These are phyloP conservation scores for Noctua fimbriata DNA, from an alignment of 2,888 invertebrate genomes.

Conservation along the genomic window DNA sequence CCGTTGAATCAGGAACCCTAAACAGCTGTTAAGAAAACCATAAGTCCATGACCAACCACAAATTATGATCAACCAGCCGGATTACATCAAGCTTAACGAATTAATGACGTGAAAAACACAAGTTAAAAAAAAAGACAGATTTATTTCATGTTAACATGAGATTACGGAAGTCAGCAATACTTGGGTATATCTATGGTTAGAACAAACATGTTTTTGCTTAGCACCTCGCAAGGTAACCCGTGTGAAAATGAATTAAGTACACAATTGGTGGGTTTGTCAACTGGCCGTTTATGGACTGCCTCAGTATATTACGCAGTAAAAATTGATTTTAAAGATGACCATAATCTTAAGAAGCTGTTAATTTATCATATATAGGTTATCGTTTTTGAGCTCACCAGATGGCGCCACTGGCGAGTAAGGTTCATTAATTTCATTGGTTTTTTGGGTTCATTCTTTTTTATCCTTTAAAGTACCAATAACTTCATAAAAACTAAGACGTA, in stretches of 20 bases:
- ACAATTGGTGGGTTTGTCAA: slow-evolving; percentile 15
- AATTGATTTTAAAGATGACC: neutral
- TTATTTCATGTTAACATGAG: slow-evolving; percentile 11
- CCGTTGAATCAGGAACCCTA: neutral
- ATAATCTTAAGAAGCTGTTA: neutral
- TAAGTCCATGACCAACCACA: neutral
- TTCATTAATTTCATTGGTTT: too few relatives aligned
- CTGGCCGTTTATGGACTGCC: neutral
- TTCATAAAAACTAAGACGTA: too few relatives aligned
- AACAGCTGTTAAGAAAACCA: neutral
- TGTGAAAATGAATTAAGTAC: slow-evolving; percentile 24
- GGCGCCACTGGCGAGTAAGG: too few relatives aligned
- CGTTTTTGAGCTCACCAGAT: too few relatives aligned
- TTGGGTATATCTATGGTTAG: neutral
- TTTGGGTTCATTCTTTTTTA: too few relatives aligned
- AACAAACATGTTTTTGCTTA: slow-evolving; percentile 47
- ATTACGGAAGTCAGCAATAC: slow-evolving; percentile 23
- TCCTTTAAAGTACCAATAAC: too few relatives aligned
- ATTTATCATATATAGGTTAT: neutral
- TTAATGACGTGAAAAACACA: neutral
- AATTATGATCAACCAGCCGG: neutral
- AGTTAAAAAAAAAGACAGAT: neutral
- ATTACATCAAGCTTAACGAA: neutral
- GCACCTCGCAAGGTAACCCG: slow-evolving; percentile 40
- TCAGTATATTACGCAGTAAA: neutral